phyloP scores from a whole-genome alignment of 2,888 invertebrate genomes.

The Petrophora chlorosata region DNA sequence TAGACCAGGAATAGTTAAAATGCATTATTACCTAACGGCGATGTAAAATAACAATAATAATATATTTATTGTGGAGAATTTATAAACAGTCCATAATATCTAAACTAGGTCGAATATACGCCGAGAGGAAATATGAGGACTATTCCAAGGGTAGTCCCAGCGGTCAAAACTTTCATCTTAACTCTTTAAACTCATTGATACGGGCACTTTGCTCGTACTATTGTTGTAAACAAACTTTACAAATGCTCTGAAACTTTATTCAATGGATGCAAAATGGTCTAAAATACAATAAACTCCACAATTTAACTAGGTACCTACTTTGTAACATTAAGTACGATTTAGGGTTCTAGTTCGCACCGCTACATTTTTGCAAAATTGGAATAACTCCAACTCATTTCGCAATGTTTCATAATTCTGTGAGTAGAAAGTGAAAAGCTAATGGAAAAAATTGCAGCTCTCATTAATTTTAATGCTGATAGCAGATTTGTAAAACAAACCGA shows the following conservation, averaged over 20 bases:
- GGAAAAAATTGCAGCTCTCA: constrained; percentile 4
- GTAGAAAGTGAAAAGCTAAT: background rate
- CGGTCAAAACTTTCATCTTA: constrained; percentile 58
- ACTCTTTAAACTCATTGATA: constrained; percentile 63
- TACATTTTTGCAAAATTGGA: background rate
- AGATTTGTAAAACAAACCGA: constrained; percentile 31
- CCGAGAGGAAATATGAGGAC: constrained; percentile 53
- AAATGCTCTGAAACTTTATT: constrained; percentile 29
- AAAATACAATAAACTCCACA: background rate
- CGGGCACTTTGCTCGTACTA: constrained; percentile 42
- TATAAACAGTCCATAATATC: background rate
- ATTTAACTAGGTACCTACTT: background rate
- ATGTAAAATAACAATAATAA: no score
- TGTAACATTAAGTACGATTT: background rate
- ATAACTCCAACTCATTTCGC: background rate
- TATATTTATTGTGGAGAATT: no score
- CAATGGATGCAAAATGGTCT: constrained; percentile 6
- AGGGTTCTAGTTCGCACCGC: background rate
- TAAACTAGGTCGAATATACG: constrained; percentile 48
- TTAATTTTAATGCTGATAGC: constrained; percentile 21
- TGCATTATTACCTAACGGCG: no score
- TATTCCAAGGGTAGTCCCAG: constrained; percentile 57
- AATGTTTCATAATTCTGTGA: background rate
- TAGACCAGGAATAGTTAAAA: no score
- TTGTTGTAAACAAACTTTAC: constrained; percentile 38